Percentiles rank a stretch among this genome's conserved stretches.
These are phyloP conservation scores for Lordiphosa clarofinis DNA, from an alignment of 1,140 invertebrate genomes.

Conservation along the genomic window DNA sequence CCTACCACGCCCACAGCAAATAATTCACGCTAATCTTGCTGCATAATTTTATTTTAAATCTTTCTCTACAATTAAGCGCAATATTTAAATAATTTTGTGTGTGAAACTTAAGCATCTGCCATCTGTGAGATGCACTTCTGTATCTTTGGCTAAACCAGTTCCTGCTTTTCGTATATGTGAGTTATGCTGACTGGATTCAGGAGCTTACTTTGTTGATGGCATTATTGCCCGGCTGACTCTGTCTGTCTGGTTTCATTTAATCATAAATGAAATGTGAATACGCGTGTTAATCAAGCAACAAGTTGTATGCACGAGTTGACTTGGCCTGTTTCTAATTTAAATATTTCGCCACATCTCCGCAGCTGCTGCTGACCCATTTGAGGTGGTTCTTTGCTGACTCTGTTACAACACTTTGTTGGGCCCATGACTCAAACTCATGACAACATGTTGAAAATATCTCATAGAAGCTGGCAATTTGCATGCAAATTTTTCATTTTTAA, in stretches of 20 bases:
- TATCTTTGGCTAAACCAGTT: conserved; percentile 44
- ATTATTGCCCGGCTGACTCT: conserved; percentile 2
- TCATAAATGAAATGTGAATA: conserved; percentile 40
- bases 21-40: conserved; percentile 38
- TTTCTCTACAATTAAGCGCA: conserved; percentile 65
- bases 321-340: conserved; percentile 65
- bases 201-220: conserved; percentile 29
- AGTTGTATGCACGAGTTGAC: conserved; percentile 27
- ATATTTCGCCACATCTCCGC: conserved; percentile 41
- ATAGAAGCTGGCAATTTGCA: conserved; percentile 8
- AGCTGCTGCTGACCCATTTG: conserved; percentile 48
- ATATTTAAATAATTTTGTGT: conserved; percentile 43
- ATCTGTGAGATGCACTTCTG: conserved; percentile 34
- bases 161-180: conserved; percentile 24
- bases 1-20: conserved; percentile 42
- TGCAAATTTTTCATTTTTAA: conserved; percentile 1
- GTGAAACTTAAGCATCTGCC: conserved; percentile 5
- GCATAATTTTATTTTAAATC: conserved; percentile 18
- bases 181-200: conserved; percentile 43
- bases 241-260: conserved; percentile 31
- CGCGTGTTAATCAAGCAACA: conserved; percentile 49
- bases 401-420: neutral
- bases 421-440: conserved; percentile 6
- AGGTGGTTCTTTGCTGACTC: conserved; percentile 4
- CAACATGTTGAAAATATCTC: conserved; percentile 6